These are phyloP conservation scores for Diogma glabrata DNA, from an alignment of 2,888 invertebrate species.

Conservation along the genomic window DNA sequence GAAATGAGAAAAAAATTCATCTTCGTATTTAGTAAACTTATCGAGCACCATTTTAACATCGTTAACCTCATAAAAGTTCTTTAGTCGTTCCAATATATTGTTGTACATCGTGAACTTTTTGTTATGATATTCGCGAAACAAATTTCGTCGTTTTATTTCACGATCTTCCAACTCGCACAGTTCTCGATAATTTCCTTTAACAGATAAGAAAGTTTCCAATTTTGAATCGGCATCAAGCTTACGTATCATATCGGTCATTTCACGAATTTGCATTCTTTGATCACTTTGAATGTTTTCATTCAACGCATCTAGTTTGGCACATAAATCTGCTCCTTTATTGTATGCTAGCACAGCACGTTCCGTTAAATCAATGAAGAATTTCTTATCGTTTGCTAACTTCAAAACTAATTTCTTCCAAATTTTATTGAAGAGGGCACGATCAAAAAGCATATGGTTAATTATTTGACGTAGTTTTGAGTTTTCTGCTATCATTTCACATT, in stretches of 20 bases:
- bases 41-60: conserved; percentile 29
- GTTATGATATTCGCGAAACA: conserved; percentile 26
- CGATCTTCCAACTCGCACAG: conserved; percentile 30
- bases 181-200: conserved; percentile 25
- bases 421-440: conserved; percentile 30
- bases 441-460: conserved; percentile 27
- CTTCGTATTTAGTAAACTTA: conserved; percentile 33
- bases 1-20: conserved; percentile 34
- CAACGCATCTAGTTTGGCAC: conserved; percentile 30
- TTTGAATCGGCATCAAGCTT: conserved; percentile 28
- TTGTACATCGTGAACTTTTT: conserved; percentile 30
- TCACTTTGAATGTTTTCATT: conserved; percentile 24
- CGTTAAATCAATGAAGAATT: conserved; percentile 32
- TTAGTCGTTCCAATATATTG: conserved; percentile 24
- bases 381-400: conserved; percentile 31
- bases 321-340: conserved; percentile 30
- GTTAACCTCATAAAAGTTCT: conserved; percentile 17
- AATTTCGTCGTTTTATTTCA: conserved; percentile 30
- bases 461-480: conserved; percentile 28
- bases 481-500: conserved; percentile 29
- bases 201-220: conserved; percentile 26
- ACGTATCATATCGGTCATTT: conserved; percentile 31
- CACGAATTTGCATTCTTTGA: conserved; percentile 17
- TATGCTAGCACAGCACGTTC: conserved; percentile 32
- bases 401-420: conserved; percentile 31